Evolutionary conservation across 2,888 invertebrate species (phyloP).

Genomic region (Cheilosia variabilis): DNA sequence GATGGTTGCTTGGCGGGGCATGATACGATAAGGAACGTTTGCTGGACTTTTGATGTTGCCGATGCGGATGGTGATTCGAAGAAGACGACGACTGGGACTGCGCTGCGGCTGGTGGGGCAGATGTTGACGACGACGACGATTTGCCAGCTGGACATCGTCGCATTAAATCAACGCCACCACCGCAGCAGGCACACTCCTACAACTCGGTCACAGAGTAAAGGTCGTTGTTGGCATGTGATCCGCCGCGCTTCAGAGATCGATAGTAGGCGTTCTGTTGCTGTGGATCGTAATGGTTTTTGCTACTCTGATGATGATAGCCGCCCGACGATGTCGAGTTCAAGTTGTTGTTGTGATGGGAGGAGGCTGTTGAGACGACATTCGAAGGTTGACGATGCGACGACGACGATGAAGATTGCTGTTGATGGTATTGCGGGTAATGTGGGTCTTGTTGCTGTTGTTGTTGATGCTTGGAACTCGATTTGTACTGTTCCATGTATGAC

Average conservation of each 20-base stretch:
- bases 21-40: constrained; percentile 76
- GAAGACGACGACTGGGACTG: constrained; percentile 63
- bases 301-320: constrained; percentile 77
- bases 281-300: constrained; percentile 65
- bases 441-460: constrained; percentile 76
- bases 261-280: constrained; percentile 80
- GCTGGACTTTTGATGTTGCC: constrained; percentile 75
- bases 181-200: constrained; percentile 85
- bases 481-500: constrained; percentile 81
- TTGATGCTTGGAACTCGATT: constrained; percentile 71
- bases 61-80: constrained; percentile 68
- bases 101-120: constrained; percentile 79
- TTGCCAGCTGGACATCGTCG: constrained; percentile 80
- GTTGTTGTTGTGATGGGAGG: constrained; percentile 76
- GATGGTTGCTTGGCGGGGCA: constrained; percentile 69
- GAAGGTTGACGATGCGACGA: constrained; percentile 75
- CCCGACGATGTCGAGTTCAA: constrained; percentile 58
- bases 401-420: constrained; percentile 76
- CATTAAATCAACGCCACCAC: constrained; percentile 83
- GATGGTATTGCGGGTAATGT: constrained; percentile 80
- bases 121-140: constrained; percentile 71
- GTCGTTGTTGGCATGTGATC: constrained; percentile 85
- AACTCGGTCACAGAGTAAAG: constrained; percentile 91
- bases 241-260: constrained; percentile 84
- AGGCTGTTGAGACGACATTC: constrained; percentile 69